Evolutionary conservation across 2,888 invertebrate genomes (phyloP), one percentile per base, ranked within the genome.

Genomic region (Lampropteryx suffumata): DNA sequence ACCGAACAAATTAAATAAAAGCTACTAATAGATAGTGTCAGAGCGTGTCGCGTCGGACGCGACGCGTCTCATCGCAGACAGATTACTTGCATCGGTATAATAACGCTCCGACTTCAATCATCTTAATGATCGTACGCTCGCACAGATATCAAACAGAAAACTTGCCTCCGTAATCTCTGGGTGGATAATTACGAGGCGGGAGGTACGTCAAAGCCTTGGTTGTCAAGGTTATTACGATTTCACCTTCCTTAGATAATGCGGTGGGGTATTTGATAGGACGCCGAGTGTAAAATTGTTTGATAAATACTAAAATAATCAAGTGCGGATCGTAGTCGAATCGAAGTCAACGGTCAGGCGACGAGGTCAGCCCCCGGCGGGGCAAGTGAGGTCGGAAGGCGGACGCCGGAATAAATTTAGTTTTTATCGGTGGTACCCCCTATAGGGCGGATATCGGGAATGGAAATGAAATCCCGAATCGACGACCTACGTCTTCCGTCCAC

Each of bases 391-490:
- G 4, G 27, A 3, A 3, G 14, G 37, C 14, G 27, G 14, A 14
- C 13, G 13, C 37, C 37, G 14, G 37, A 28, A 39, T 28, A 14
- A 30, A 46, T 46, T 29, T 32, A 11, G 34, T 46, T 46, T 46
- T 46, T 46, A 46, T 46, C 45, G 21, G 35, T 30, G 29, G 32
- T 4, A 12, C 21, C 30, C 37, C 24, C n/a, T 30, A 13, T 27
- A n/a, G n/a, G 21, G 36, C 37, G 45, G 45, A 46, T 46, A 46
- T 46, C 37, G 37, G 26, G 30, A 8, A 37, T 46, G 37, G 45
- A 46, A 46, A 46, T 46, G 37, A 30, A 46, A 37, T 46, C 36
- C 45, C 43, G 32, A 37, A 35, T 45, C 45, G 12, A 10, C 24
- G 37, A 37, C 37, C 37, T 27, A 21, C 21, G 26, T 26, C 24